Base-by-base conservation (phyloP, 2,797 vertebrate species). In the Sebastes hopkinsi region DNA sequence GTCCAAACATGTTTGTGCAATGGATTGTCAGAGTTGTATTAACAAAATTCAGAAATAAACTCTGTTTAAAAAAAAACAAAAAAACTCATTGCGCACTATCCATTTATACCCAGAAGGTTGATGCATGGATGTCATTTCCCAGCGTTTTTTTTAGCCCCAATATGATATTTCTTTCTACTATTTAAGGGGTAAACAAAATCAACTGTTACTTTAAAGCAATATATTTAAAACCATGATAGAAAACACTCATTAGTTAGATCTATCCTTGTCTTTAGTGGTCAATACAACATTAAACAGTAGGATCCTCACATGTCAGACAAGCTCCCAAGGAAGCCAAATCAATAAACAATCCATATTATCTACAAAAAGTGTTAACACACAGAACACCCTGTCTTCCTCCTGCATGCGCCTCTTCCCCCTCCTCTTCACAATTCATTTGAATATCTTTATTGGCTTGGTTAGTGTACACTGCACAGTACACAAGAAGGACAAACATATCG, bases 311-410 rank as follows among this genome's bases (percentile, higher is more conserved):
- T 72, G 38, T 73, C 50, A 80, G 66, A 54, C 59, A 84, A 78
- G 52, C 61, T 55, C 52, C 65, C 55, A 38, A 29, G 58, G 67
- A 75, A 73, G 61, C n/a, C 71, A 81, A 42, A 82, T 90, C 86
- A 88, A 91, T 89, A 83, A 62, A 32, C 16, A 81, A 80, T 92
- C 87, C 36, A 92, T 88, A 87, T 34, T 60, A 84, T 71, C 75
- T 52, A 67, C 46, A 56, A 42, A 77, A 81, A 61, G 30, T 52
- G 23, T 30, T 71, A 80, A 79, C 59, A 70, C 29, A 64, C 38
- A 52, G 70, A 32, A 29, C 52, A 10, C 23, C 32, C 10, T 16
- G 8, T 54, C 42, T 27, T 30, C 52, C 27, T 29, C 8, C 30
- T 2, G 8, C 23, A 16, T 2, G 8, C 18, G 10, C 20, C 22